A percentile compares a stretch with the other conserved stretches of the same genome.
Evolutionary conservation across 2,888 invertebrate genomes (phyloP).

Genomic region (Leptinotarsa tumamoca): DNA sequence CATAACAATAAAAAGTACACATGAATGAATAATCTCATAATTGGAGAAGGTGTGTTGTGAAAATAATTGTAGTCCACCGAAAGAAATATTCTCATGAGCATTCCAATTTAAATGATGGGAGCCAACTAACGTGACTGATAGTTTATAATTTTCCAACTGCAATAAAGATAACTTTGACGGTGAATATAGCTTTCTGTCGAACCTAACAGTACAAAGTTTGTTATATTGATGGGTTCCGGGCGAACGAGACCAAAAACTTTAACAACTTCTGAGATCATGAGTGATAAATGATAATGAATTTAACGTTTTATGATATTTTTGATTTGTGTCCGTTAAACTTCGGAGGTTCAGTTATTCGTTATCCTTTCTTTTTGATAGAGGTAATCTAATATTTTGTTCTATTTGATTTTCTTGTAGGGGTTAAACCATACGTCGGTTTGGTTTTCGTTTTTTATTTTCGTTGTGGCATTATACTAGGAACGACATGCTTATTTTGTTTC

Average conservation of each 20-base stretch:
- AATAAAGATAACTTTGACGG: conserved; percentile 18
- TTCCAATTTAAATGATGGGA: conserved; percentile 15
- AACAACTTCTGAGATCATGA: conserved; percentile 10
- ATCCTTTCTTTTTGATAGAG: not conserved
- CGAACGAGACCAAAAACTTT: conserved; percentile 8
- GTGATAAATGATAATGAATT: conserved; percentile 21
- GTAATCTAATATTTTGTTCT: conserved; percentile 10
- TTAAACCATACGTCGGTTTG: not conserved
- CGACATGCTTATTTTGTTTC: not conserved
- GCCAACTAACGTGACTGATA: conserved; percentile 9
- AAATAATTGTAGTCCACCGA: conserved; percentile 1
- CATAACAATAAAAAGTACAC: not conserved
- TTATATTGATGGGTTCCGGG: conserved; percentile 15
- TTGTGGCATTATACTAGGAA: not conserved
- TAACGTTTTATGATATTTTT: conserved; percentile 13
- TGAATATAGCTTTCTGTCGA: conserved; percentile 12
- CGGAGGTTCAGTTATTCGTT: conserved; percentile 4
- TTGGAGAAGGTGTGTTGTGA: conserved; percentile 4
- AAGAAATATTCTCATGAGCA: conserved; percentile 18
- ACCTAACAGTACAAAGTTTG: conserved; percentile 5
- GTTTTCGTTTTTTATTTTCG: not conserved
- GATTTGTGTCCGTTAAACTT: conserved; percentile 11
- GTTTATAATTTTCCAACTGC: conserved; percentile 15
- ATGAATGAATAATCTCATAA: not conserved
- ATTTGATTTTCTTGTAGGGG: not conserved